phyloP scores from a whole-genome alignment of 2,113 vertebrate species.

The Pterocles orientalis region DNA sequence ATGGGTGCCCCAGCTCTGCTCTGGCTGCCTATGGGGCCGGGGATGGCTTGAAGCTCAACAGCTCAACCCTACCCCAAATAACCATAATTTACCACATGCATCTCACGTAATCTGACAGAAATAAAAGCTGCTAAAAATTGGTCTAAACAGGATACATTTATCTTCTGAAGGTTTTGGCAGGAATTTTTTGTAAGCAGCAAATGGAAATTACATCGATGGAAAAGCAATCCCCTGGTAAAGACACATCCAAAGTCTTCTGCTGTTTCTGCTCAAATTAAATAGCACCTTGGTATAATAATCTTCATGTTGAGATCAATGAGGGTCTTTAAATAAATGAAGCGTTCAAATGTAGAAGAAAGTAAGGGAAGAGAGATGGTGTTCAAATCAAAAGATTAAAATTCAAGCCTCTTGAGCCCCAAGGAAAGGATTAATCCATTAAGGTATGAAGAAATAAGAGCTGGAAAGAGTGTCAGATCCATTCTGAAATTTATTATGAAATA shows the following conservation, averaged over 20 bases:
- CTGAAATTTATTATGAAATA: neutral
- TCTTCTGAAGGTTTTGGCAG: neutral
- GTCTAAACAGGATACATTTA: neutral
- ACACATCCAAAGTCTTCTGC: neutral
- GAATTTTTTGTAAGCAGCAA: neutral
- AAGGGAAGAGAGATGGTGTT: neutral
- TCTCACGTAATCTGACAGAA: neutral
- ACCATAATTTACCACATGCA: neutral
- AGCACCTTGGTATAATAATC: neutral
- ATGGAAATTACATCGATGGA: neutral
- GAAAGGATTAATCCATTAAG: constrained; percentile 2
- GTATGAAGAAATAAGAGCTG: neutral
- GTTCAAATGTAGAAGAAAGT: neutral
- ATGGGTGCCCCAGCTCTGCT: fast-evolving
- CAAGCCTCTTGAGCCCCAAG: neutral
- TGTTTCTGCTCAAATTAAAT: neutral
- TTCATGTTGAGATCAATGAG: neutral
- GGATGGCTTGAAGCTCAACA: neutral
- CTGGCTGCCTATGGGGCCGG: neutral
- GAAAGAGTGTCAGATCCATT: neutral
- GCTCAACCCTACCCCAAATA: neutral
- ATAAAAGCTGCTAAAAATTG: neutral
- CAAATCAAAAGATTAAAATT: neutral
- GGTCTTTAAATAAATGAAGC: neutral
- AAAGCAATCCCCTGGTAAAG: neutral